Evolutionary conservation across 2,797 vertebrate species (phyloP).

Genomic region (Rhabdomys pumilio): DNA sequence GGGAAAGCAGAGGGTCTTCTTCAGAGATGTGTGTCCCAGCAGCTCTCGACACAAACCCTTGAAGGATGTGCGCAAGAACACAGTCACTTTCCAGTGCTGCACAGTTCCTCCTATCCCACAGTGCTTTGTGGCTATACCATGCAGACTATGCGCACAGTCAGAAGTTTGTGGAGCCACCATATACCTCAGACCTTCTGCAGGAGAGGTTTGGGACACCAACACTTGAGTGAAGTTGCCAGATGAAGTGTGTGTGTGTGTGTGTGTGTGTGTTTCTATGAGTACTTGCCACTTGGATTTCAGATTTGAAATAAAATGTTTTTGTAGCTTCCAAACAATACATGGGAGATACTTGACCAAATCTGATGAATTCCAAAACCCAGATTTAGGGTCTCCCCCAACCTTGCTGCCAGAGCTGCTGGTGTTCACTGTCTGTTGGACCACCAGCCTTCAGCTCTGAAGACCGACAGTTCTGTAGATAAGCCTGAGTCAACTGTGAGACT

Average conservation of each 20-base stretch:
- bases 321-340: background rate
- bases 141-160: background rate
- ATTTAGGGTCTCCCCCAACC: background rate
- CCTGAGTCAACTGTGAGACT: background rate
- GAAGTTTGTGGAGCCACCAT: background rate
- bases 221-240: too few relatives aligned
- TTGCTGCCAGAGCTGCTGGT: background rate
- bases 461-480: accelerated
- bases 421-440: background rate
- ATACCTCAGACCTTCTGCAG: background rate
- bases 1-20: background rate
- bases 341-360: too few relatives aligned
- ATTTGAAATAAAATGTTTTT: background rate
- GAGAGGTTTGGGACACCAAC: too few relatives aligned
- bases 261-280: too few relatives aligned
- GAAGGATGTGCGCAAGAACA: too few relatives aligned
- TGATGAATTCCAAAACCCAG: background rate
- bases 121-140: background rate
- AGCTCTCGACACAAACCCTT: too few relatives aligned
- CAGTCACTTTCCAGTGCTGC: too few relatives aligned
- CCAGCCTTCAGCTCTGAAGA: background rate
- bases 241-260: too few relatives aligned
- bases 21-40: background rate
- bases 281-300: background rate
- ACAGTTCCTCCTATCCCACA: background rate